Conservation (phyloP, 2,797 vertebrate species). For the Halcyon smyrnensis region DNA sequence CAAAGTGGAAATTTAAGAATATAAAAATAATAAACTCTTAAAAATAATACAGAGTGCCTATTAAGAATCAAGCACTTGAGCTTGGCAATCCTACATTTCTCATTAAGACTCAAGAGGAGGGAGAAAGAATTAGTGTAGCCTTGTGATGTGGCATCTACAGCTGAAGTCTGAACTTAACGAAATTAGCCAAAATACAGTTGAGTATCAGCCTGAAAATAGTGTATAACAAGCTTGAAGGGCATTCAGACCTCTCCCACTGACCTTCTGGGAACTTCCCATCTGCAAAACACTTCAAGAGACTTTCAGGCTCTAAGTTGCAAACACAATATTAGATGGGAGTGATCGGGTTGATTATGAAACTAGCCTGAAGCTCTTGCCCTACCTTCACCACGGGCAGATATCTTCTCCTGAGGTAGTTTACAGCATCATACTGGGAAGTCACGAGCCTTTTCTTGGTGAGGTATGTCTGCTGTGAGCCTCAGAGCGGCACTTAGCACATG, state of each 20-base stretch:
- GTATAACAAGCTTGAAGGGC: conserved; percentile 23
- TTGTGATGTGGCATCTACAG: conserved; percentile 71
- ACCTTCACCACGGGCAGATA: not conserved
- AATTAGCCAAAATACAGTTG: conserved; percentile 54
- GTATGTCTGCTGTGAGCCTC: not conserved
- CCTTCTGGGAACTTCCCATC: conserved; percentile 37
- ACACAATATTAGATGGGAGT: not conserved
- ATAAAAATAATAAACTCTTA: conserved; percentile 56
- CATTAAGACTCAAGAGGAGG: not conserved
- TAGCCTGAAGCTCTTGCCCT: not conserved
- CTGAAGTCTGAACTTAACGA: conserved; percentile 37
- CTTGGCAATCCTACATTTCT: conserved; percentile 5
- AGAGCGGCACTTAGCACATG: not conserved
- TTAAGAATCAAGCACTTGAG: conserved; percentile 35
- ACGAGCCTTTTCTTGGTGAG: not conserved
- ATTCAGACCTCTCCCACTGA: conserved; percentile 16
- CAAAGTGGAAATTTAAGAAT: conserved; percentile 56
- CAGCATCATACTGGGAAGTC: not conserved
- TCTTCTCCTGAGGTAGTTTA: not conserved
- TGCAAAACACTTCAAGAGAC: conserved; percentile 51
- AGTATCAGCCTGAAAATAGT: conserved; percentile 52
- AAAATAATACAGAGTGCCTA: conserved; percentile 27
- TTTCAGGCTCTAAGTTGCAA: not conserved
- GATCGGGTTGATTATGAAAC: not conserved
- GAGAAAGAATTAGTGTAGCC: conserved; percentile 32